Conservation (phyloP, 1,140 invertebrate species). For the Halesus radiatus region DNA sequence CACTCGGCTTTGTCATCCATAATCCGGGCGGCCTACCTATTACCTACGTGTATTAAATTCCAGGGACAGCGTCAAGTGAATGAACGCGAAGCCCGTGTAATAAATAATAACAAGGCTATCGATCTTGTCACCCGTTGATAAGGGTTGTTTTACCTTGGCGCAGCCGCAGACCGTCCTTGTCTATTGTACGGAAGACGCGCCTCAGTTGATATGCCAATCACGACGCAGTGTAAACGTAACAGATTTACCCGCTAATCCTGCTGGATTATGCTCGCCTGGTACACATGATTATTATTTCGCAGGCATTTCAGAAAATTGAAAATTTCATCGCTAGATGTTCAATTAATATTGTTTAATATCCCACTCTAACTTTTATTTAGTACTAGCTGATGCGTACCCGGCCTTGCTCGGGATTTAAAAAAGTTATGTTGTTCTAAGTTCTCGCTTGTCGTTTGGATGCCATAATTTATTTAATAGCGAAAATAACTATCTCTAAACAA, state of each 20-base stretch:
- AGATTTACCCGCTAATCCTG: background rate
- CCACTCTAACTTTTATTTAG: too few relatives aligned
- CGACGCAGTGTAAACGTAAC: conserved; percentile 29
- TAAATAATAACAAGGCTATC: conserved; percentile 53
- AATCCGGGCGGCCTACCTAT: conserved; percentile 22
- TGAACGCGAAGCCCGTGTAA: conserved; percentile 38
- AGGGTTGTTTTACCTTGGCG: conserved; percentile 43
- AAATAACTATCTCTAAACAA: too few relatives aligned
- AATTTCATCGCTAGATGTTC: background rate
- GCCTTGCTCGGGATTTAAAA: too few relatives aligned
- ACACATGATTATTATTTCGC: background rate
- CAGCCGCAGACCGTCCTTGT: conserved; percentile 31
- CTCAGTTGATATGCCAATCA: conserved; percentile 34
- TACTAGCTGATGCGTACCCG: too few relatives aligned
- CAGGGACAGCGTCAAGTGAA: conserved; percentile 38
- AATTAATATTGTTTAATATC: too few relatives aligned
- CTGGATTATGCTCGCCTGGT: conserved; percentile 39
- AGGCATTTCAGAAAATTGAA: background rate
- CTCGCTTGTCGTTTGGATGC: too few relatives aligned
- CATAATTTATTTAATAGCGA: too few relatives aligned
- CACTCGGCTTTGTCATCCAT: conserved; percentile 10
- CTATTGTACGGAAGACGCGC: conserved; percentile 17
- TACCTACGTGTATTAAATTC: conserved; percentile 24
- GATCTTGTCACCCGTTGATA: conserved; percentile 46
- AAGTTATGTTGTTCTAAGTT: too few relatives aligned